Conservation (phyloP, 2,113 vertebrate genomes). For the Proterorhinus semilunaris region DNA sequence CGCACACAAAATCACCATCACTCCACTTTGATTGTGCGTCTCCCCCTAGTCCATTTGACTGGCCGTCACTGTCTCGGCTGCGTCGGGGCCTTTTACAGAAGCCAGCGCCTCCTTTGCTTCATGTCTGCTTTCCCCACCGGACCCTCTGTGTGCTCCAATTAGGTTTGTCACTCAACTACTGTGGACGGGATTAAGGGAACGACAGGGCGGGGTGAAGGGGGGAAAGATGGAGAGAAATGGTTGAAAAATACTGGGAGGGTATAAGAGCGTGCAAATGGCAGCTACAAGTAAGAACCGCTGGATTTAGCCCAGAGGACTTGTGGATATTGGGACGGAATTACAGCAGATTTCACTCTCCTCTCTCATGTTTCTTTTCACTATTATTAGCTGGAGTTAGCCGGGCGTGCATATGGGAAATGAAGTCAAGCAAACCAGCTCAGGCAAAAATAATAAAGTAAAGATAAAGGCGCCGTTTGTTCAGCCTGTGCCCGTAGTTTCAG, state of each 20-base stretch:
- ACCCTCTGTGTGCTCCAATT: slow-evolving; percentile 70
- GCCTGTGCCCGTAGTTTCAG: no score
- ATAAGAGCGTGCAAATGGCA: slow-evolving; percentile 25
- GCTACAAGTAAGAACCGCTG: slow-evolving; percentile 46
- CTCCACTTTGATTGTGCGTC: slow-evolving; percentile 50
- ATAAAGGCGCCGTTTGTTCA: no score
- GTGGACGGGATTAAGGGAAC: slow-evolving; percentile 66
- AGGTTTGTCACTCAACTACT: slow-evolving; percentile 75
- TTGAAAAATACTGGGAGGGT: slow-evolving; percentile 8
- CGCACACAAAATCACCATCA: slow-evolving; percentile 8
- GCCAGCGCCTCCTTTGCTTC: slow-evolving; percentile 57
- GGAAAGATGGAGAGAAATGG: slow-evolving; percentile 1
- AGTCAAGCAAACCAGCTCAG: not conserved
- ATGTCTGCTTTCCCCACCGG: slow-evolving; percentile 61
- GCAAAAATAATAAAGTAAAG: no score
- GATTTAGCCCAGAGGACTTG: slow-evolving; percentile 60
- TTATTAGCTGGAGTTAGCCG: not conserved
- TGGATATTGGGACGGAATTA: slow-evolving; percentile 68
- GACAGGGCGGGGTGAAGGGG: slow-evolving; percentile 8
- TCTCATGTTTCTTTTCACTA: slow-evolving; percentile 24
- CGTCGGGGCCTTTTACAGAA: slow-evolving; percentile 55
- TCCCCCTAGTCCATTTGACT: slow-evolving; percentile 57
- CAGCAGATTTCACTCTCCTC: slow-evolving; percentile 48
- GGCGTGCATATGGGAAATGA: not conserved
- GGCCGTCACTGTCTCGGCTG: slow-evolving; percentile 61